Evolutionary conservation across 2,113 vertebrate genomes (phyloP).

Genomic region (Solea solea): DNA sequence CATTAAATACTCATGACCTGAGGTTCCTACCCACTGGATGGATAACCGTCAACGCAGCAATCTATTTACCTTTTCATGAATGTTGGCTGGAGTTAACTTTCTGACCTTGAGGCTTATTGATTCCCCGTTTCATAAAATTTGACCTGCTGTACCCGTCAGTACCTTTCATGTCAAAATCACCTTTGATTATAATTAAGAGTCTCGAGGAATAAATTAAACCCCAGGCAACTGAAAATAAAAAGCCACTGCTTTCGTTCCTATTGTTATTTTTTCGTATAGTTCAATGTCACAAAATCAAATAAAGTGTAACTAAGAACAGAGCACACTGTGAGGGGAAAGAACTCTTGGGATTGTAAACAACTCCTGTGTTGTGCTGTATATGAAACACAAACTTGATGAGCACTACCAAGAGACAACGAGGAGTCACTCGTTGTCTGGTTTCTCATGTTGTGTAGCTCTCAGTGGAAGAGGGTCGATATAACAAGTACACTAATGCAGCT

Average conservation of each 20-base stretch:
- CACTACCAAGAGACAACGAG: constrained; percentile 27
- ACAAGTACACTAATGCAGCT: constrained; percentile 8
- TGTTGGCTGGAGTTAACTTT: neutral
- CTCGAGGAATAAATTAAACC: constrained; percentile 38
- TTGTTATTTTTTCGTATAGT: neutral
- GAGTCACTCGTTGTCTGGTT: constrained; percentile 40
- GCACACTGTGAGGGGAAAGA: constrained; percentile 41
- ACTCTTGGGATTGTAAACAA: constrained; percentile 52
- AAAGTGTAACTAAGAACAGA: constrained; percentile 63
- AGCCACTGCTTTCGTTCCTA: neutral
- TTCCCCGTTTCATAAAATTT: constrained; percentile 37
- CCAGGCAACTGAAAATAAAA: neutral
- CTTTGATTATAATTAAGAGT: constrained; percentile 51
- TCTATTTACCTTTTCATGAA: constrained; percentile 34
- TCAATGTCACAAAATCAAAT: constrained; percentile 53
- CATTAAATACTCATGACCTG: constrained; percentile 53
- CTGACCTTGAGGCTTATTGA: constrained; percentile 59
- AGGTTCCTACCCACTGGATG: constrained; percentile 17
- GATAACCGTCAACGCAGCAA: neutral
- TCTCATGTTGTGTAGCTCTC: constrained; percentile 28
- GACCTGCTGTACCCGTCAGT: constrained; percentile 48
- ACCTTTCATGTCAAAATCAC: constrained; percentile 26
- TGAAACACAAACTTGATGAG: constrained; percentile 55
- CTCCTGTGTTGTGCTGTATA: constrained; percentile 52
- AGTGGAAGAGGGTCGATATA: constrained; percentile 14